Evolutionary conservation across 2,113 vertebrate species (phyloP), one percentile per base, ranked within the genome.

Genomic region (Fregetta grallaria): DNA sequence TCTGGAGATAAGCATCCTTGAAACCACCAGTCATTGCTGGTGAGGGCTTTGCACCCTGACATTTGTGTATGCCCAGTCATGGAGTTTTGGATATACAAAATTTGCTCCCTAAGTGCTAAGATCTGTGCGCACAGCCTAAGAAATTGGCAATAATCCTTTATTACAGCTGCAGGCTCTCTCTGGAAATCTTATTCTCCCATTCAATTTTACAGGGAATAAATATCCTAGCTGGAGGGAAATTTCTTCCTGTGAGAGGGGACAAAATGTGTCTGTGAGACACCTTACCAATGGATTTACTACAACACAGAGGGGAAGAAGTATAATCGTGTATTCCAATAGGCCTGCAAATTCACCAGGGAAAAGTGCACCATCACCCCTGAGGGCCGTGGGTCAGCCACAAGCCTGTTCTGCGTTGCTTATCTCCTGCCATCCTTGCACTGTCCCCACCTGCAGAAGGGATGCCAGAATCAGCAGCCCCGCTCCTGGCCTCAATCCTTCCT

Each of bases 131-230:
- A 13, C 52, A 52, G 90, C 15, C 63, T 61, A 71, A 90, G 66
- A 88, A 95, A 90, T 52, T 84, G 71, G 67, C 72, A 92, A 90
- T 92, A 94, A 92, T 50, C 47, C 63, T 83, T 92, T 88, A 95
- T 74, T 92, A 71, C 63, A 63, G 79, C 90, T 2, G 10, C 47
- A 50, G 75, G 82, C n/a, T 83, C 50, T 59, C 92, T 87, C 92
- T 75, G 81, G 52, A 85, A 95, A 96, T 87, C 83, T 84, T 94
- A 66, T 71, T 89, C 76, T 74, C 80, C 91, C 74, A 42, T 92
- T 94, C 89, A 86, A 20, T 96, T 97, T 97, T 95, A 87, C 83
- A 92, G 73, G 52, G 89, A 91, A 95, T 96, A 96, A 78, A 89
- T 91, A 89, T 94, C 86, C 68, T 91, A n/a, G 65, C 91, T 81